phyloP scores from a whole-genome alignment of 1,140 invertebrate genomes.

The Nomia melanderi region DNA sequence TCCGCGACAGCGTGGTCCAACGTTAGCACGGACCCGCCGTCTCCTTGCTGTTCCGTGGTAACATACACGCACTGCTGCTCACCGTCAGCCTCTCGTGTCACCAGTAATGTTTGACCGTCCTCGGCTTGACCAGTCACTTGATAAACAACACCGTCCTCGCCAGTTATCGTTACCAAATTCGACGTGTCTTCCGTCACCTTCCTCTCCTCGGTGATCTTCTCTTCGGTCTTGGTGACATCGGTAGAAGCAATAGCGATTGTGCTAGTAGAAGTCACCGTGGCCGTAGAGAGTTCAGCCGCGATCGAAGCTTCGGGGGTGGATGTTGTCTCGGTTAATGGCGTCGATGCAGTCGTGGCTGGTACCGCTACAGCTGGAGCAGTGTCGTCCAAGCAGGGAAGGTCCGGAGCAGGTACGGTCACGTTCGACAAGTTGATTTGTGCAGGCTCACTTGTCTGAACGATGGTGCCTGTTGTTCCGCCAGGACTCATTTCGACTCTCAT shows the following conservation, averaged over 20 bases:
- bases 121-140: slow-evolving; percentile 89
- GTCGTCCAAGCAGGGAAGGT: slow-evolving; percentile 79
- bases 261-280: slow-evolving; percentile 47
- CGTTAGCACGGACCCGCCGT: slow-evolving; percentile 84
- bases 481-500: slow-evolving; percentile 86
- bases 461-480: slow-evolving; percentile 84
- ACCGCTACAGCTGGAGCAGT: slow-evolving; percentile 32
- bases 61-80: slow-evolving; percentile 87
- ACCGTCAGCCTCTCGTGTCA: slow-evolving; percentile 86
- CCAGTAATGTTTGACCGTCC: slow-evolving; percentile 87
- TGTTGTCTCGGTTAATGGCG: slow-evolving; percentile 37
- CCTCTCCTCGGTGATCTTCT: slow-evolving; percentile 66
- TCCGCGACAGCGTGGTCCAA: slow-evolving; percentile 84
- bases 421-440: slow-evolving; percentile 69
- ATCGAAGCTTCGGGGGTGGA: slow-evolving; percentile 14
- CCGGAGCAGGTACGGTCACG: slow-evolving; percentile 77
- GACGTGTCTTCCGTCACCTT: slow-evolving; percentile 68
- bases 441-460: slow-evolving; percentile 80
- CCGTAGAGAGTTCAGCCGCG: slow-evolving; percentile 39
- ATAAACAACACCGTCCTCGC: slow-evolving; percentile 82
- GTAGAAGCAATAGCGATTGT: slow-evolving; percentile 44
- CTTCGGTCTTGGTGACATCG: slow-evolving; percentile 61
- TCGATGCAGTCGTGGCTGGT: slow-evolving; percentile 24
- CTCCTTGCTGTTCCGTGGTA: slow-evolving; percentile 84
- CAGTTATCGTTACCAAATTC: slow-evolving; percentile 81